Evolutionary conservation across 2,888 invertebrate genomes (phyloP), one percentile per base, ranked within the genome.

Genomic region (Hanleya hanleyi): DNA sequence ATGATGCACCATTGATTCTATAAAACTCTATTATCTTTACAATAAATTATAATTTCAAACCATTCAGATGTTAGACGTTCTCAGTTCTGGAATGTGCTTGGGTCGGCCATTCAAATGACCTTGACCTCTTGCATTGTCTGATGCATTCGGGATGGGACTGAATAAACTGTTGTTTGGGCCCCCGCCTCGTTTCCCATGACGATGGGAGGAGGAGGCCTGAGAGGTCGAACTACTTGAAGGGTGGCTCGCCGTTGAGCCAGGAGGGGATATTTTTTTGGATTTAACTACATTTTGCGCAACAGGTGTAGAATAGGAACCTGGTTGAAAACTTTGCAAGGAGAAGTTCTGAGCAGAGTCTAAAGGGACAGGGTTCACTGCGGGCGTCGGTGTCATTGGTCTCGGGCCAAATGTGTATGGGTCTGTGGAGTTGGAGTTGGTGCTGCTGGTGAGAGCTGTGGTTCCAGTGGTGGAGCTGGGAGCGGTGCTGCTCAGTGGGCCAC

Each of bases 381-480:
- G 41, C 22, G 70, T 62, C 26, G 76, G 76, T 9, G 68, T 72
- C 22, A 67, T 64, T 41, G 77, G 75, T 32, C 33, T 33, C 41
- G n/a, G 47, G 32, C 67, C 33, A 32, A 22, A 50, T 15, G 47
- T n/a, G 5, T 32, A 57, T n/a, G n/a, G n/a, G n/a, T n/a, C n/a
- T 15, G 57, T 57, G 15, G 22, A 22, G 4, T 22, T 84, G 6
- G 85, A 85, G 37, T 83, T 85, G 65, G 84, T 86, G 77, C 86
- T 86, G 72, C 86, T 86, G 3, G 87, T 87, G 22, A 91, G 85
- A 57, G 90, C 91, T n/a, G 92, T 92, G 61, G 92, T 91, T 74
- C 91, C 91, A 33, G 92, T 92, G 77, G 92, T 92, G 84, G 92
- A 92, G 81, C 91, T 91, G 18, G 91, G 92, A 18, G 92, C 92